Percentiles rank a stretch among this genome's conserved stretches.
Conservation (phyloP, 2,888 invertebrate species). For the Xestia rhomboidea region DNA sequence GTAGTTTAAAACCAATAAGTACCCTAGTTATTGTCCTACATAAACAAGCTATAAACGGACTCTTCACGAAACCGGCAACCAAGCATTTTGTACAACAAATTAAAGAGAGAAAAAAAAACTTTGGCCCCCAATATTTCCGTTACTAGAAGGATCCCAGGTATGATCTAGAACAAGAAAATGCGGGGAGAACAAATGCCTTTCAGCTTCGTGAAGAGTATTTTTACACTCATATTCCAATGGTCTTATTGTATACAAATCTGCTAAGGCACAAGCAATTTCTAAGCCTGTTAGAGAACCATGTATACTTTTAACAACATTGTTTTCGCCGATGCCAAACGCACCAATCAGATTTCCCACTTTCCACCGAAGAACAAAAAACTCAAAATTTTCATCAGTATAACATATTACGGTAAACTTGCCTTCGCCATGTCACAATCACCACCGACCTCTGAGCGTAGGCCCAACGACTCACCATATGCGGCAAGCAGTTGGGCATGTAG, state of each 20-base stretch:
- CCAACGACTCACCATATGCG: conserved; percentile 81
- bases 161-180: too few relatives aligned
- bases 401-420: conserved; percentile 39
- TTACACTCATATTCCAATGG: background rate
- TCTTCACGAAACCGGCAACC: too few relatives aligned
- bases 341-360: background rate
- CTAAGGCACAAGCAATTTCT: background rate
- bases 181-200: too few relatives aligned
- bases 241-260: background rate
- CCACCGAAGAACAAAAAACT: background rate
- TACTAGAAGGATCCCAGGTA: too few relatives aligned
- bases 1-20: background rate
- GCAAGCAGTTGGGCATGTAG: conserved; percentile 79
- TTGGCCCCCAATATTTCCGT: too few relatives aligned
- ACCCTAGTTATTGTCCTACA: background rate
- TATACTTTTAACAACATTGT: background rate
- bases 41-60: too few relatives aligned
- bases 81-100: too few relatives aligned
- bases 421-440: conserved; percentile 65
- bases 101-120: too few relatives aligned
- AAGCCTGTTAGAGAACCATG: background rate
- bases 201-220: too few relatives aligned
- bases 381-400: conserved; percentile 22
- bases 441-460: conserved; percentile 81
- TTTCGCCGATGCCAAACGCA: background rate